phyloP scores from a whole-genome alignment of 2,113 vertebrate species.

The Hirundichthys speculiger region DNA sequence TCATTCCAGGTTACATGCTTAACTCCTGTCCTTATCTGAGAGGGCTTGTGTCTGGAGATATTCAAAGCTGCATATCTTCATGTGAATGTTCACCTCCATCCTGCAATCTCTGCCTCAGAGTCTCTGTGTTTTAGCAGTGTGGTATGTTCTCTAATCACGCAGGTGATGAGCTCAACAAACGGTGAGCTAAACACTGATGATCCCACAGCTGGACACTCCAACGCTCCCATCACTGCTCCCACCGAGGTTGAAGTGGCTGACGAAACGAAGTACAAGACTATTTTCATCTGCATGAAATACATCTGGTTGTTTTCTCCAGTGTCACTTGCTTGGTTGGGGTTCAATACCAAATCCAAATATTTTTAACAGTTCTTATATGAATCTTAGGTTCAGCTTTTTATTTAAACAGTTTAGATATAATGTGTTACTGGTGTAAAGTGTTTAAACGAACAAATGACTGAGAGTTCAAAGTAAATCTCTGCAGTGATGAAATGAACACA shows the following conservation, averaged over 20 bases:
- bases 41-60: constrained; percentile 7
- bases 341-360: too few relatives aligned
- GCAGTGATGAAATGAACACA: too few relatives aligned
- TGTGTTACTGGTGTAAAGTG: too few relatives aligned
- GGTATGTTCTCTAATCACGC: constrained; percentile 28
- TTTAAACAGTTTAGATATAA: too few relatives aligned
- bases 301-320: neutral
- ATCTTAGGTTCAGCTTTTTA: too few relatives aligned
- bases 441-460: too few relatives aligned
- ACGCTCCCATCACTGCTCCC: constrained; percentile 95
- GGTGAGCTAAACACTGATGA: constrained; percentile 97
- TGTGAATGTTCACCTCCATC: constrained; percentile 17
- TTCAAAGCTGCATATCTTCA: neutral
- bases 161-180: constrained; percentile 98
- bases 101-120: neutral
- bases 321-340: neutral
- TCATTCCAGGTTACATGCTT: constrained; percentile 6
- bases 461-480: too few relatives aligned
- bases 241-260: constrained; percentile 95
- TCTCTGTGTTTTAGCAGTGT: constrained; percentile 15
- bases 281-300: neutral
- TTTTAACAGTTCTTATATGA: too few relatives aligned
- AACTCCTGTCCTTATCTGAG: constrained; percentile 15
- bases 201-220: constrained; percentile 95
- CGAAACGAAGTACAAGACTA: constrained; percentile 90